Evolutionary conservation across 2,113 vertebrate genomes (phyloP), one percentile per base, ranked within the genome.

Genomic region (Crotalus viridis): DNA sequence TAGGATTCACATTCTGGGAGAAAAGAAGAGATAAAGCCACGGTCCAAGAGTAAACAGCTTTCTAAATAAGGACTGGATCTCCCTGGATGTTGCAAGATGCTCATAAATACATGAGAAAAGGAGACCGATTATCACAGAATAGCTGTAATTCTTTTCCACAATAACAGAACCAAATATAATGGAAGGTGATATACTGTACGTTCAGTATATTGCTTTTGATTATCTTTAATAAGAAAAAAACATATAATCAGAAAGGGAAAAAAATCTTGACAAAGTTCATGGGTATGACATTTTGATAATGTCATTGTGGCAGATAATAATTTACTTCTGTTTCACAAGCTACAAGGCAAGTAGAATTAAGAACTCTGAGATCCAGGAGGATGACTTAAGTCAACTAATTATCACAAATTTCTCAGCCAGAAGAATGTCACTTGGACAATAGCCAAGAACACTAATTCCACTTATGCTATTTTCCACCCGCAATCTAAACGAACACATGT

Each of bases 321-420:
- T 74, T 39, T 0, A 69, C 56, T 43, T 81, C 33, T 5, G 93
- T 92, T 93, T 5, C 48, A 90, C 74, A 52, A 93, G 7, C 6
- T 94, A 88, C 21, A 85, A 94, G 81, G 33, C 4, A 91, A 86
- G 0, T 69, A 57, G 54, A 93, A 92, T 93, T 93, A 88, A 95
- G 94, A 94, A 0, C 46, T 57, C 3, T 85, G 93, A 94, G 54
- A 91, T 95, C 91, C 90, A 95, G 26, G 0, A 0, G 0, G 26
- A 88, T 92, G 0, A 69, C 51, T 93, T 94, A 56, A 94, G 55
- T 94, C 39, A 96, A 74, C 61, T 95, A 94, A 95, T 94, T 56
- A 93, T 69, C 90, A 88, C 94, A 91, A 95, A 54, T 1, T 91
- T 8, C 88, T 95, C 74, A 95, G 85, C 87, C 51, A 61, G 89